Evolutionary conservation across 2,888 invertebrate species (phyloP).

Genomic region (Nomada hirtipes): DNA sequence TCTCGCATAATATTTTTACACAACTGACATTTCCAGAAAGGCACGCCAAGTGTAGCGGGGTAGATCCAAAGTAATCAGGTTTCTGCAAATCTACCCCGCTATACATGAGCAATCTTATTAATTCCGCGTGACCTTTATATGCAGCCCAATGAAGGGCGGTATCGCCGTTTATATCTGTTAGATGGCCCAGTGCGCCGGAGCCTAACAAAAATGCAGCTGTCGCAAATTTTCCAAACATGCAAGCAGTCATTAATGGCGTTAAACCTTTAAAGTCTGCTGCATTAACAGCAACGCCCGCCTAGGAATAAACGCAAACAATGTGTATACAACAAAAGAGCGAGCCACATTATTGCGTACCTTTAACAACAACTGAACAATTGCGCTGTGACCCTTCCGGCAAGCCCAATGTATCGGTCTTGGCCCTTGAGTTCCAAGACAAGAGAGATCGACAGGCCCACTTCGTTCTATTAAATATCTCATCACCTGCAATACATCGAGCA

Average conservation of each 20-base stretch:
- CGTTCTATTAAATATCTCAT: constrained; percentile 94
- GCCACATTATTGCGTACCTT: constrained; percentile 79
- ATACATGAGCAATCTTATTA: constrained; percentile 94
- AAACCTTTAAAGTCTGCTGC: constrained; percentile 95
- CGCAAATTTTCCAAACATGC: constrained; percentile 96
- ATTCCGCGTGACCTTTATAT: constrained; percentile 95
- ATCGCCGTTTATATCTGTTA: constrained; percentile 96
- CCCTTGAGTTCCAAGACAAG: constrained; percentile 95
- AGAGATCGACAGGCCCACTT: constrained; percentile 93
- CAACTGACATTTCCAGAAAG: constrained; percentile 94
- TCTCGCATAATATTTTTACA: constrained; percentile 94
- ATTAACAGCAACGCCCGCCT: constrained; percentile 95
- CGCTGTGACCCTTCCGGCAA: constrained; percentile 95
- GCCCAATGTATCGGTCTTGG: constrained; percentile 98
- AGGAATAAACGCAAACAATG: constrained; percentile 64
- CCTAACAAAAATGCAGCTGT: constrained; percentile 96
- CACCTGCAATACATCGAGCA: constrained; percentile 82
- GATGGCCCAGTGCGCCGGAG: constrained; percentile 93
- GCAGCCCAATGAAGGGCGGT: constrained; percentile 97
- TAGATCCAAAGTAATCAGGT: constrained; percentile 96
- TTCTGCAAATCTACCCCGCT: constrained; percentile 96
- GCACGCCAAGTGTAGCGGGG: constrained; percentile 95
- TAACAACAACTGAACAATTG: constrained; percentile 90
- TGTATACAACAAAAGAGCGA: too few relatives aligned
- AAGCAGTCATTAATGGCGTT: constrained; percentile 96